Evolutionary conservation across 23 tunicate species (phyloP).

Genomic region (Halocynthia roretzi): DNA sequence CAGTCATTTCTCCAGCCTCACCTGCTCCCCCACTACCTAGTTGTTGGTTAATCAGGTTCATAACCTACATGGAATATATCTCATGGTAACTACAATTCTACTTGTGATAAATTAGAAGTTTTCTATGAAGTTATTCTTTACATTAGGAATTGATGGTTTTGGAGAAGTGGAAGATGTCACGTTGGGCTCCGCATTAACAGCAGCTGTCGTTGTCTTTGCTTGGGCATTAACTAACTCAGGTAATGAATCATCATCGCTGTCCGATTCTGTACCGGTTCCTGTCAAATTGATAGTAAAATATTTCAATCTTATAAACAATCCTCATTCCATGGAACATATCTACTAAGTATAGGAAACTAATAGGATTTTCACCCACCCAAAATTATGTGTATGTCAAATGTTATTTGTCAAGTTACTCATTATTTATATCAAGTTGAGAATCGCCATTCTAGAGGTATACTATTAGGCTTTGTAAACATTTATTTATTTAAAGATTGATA

Average conservation of each 20-base stretch:
- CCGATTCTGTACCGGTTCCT: constrained; percentile 69
- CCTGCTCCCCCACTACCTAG: constrained; percentile 42
- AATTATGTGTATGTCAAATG: too few species aligned
- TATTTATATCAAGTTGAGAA: too few species aligned
- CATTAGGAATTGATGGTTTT: constrained; percentile 35
- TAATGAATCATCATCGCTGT: constrained; percentile 90
- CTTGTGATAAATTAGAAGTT: too few species aligned
- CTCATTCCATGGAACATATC: too few species aligned
- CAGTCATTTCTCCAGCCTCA: constrained; percentile 52
- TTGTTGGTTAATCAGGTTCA: constrained; percentile 13
- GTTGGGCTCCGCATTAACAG: neutral
- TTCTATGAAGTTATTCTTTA: neutral
- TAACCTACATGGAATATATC: neutral
- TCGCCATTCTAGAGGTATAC: too few species aligned
- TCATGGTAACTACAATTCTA: neutral
- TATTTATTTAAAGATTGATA: too few species aligned
- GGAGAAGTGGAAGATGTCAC: constrained; percentile 15
- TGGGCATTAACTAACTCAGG: constrained; percentile 49
- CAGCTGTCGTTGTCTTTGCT: constrained; percentile 23
- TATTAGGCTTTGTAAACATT: too few species aligned
- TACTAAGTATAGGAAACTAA: too few species aligned
- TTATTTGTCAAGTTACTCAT: too few species aligned
- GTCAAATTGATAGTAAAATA: neutral
- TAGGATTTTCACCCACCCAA: too few species aligned
- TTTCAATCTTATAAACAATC: too few species aligned